phyloP scores from a whole-genome alignment of 2,797 vertebrate species.

The Scyliorhinus canicula region DNA sequence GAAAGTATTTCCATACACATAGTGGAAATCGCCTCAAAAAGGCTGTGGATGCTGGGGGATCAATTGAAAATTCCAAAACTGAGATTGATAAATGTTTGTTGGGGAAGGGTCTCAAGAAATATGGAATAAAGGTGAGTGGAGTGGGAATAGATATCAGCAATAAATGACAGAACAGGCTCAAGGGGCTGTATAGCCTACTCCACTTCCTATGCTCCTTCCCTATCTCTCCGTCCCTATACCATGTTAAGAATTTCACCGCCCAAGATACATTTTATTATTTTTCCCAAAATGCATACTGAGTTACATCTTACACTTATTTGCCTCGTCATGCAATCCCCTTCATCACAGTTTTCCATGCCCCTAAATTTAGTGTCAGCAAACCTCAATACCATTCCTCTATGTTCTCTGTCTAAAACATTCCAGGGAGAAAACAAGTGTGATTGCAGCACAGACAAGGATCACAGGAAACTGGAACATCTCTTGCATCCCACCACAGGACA shows the following conservation, averaged over 20 bases:
- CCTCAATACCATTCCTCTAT: background rate
- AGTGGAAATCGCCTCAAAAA: background rate
- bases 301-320: background rate
- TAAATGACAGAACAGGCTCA: background rate
- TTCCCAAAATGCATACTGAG: background rate
- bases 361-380: background rate
- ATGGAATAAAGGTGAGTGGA: background rate
- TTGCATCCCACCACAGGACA: background rate
- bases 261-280: background rate
- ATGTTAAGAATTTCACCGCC: background rate
- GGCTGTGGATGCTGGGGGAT: background rate
- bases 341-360: background rate
- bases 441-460: background rate
- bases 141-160: too few relatives aligned
- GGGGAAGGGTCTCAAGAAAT: background rate
- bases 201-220: background rate
- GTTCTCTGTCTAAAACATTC: background rate
- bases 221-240: background rate
- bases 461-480: background rate
- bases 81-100: background rate
- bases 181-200: too few relatives aligned
- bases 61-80: background rate
- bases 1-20: background rate
- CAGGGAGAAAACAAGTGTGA: background rate
- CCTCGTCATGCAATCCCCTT: background rate